These are phyloP conservation scores for Frieseomelitta varia DNA, from an alignment of 1,140 invertebrate genomes.

Conservation along the genomic window DNA sequence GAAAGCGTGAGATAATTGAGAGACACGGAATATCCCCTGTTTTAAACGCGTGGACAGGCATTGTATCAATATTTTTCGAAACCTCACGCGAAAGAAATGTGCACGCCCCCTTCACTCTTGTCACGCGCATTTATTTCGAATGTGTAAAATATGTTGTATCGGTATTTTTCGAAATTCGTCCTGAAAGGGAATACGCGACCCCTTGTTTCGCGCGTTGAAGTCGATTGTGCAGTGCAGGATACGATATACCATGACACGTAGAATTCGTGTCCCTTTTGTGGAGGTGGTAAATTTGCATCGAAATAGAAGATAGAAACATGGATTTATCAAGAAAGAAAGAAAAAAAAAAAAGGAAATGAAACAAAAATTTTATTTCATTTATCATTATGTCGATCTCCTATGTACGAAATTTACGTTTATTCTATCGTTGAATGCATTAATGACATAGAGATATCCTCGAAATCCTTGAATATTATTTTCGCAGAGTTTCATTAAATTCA, in stretches of 20 bases:
- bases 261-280: background rate
- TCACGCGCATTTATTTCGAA: background rate
- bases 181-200: background rate
- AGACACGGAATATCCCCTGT: background rate
- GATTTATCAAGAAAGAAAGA: background rate
- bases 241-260: background rate
- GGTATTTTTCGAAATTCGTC: background rate
- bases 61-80: background rate
- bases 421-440: background rate
- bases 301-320: background rate
- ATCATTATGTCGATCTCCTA: background rate
- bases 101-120: too few relatives aligned
- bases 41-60: background rate
- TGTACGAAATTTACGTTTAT: background rate
- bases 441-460: background rate
- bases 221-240: background rate
- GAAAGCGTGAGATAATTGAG: background rate
- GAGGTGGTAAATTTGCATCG: background rate
- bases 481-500: background rate
- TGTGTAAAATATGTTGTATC: background rate
- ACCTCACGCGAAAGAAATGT: too few relatives aligned
- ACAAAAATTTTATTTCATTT: background rate
- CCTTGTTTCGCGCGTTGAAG: background rate
- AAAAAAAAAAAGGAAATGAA: background rate
- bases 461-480: background rate